These are phyloP conservation scores for Platyura marginata DNA, from an alignment of 1,140 invertebrate genomes.

Conservation along the genomic window DNA sequence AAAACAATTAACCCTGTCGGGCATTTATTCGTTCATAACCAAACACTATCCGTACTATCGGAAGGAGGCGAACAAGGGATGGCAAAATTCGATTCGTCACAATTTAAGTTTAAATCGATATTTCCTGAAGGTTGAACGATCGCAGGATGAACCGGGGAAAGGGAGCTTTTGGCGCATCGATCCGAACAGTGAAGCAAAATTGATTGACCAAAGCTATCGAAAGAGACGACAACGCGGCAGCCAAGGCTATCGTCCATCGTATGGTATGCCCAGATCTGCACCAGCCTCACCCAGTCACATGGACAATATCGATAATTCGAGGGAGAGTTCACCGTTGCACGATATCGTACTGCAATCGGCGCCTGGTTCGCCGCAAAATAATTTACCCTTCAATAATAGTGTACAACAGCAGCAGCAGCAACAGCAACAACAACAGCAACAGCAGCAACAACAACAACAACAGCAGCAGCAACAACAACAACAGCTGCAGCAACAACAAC, in stretches of 20 bases:
- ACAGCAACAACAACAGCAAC: not conserved
- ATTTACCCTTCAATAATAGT: too few relatives aligned
- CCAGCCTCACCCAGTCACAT: slow-evolving; percentile 86
- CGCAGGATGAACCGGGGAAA: slow-evolving; percentile 33
- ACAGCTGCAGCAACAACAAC: too few relatives aligned
- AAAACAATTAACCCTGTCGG: slow-evolving; percentile 90
- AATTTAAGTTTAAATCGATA: slow-evolving; percentile 91
- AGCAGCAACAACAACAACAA: too few relatives aligned
- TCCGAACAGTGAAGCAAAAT: slow-evolving; percentile 82
- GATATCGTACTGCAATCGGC: slow-evolving; percentile 24
- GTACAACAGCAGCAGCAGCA: not conserved
- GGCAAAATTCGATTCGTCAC: slow-evolving; percentile 98
- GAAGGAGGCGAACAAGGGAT: slow-evolving; percentile 87
- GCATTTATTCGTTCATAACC: slow-evolving; percentile 97
- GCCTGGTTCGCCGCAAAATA: slow-evolving; percentile 16
- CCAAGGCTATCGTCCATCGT: slow-evolving; percentile 79
- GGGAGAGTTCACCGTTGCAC: slow-evolving; percentile 23
- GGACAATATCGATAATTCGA: too few relatives aligned
- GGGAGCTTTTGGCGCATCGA: slow-evolving; percentile 98
- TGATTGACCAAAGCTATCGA: slow-evolving; percentile 92
- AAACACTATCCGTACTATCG: slow-evolving; percentile 98
- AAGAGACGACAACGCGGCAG: slow-evolving; percentile 78
- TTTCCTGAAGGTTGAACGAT: slow-evolving; percentile 1
- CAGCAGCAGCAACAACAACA: too few relatives aligned
- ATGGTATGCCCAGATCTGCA: slow-evolving; percentile 84